Evolutionary conservation across 2,113 vertebrate species (phyloP).

Genomic region (Pomatorhinus ruficollis): DNA sequence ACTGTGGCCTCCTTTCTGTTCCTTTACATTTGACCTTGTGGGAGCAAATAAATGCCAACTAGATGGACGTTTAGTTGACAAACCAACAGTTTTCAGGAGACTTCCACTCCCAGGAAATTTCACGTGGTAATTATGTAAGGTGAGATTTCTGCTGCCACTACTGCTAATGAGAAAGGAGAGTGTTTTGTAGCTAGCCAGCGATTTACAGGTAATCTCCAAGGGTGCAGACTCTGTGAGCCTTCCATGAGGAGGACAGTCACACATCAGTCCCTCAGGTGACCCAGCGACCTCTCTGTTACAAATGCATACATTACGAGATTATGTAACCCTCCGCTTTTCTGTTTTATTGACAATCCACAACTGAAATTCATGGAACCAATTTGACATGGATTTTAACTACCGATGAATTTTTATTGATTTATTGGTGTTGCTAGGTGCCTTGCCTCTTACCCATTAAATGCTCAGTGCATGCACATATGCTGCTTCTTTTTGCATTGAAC

Average conservation of each 20-base stretch:
- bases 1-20: neutral
- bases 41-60: neutral
- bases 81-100: neutral
- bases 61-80: neutral
- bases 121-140: neutral
- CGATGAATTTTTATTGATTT: conserved; percentile 36
- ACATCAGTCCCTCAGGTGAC: neutral
- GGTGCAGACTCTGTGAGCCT: neutral
- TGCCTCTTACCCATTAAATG: conserved; percentile 36
- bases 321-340: neutral
- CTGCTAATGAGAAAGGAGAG: neutral
- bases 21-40: neutral
- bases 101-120: conserved; percentile 1
- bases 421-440: conserved; percentile 17
- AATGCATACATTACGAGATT: neutral
- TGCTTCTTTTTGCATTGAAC: conserved; percentile 14
- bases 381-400: conserved; percentile 51
- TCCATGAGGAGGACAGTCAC: neutral
- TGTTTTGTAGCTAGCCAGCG: neutral
- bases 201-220: neutral
- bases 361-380: conserved; percentile 27
- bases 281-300: neutral
- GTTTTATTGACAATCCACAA: neutral
- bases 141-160: neutral
- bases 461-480: neutral